A percentile compares a stretch with the other conserved stretches of the same genome.
These are phyloP conservation scores for Rhinogobio ventralis DNA, from an alignment of 2,797 vertebrate genomes.

Conservation along the genomic window DNA sequence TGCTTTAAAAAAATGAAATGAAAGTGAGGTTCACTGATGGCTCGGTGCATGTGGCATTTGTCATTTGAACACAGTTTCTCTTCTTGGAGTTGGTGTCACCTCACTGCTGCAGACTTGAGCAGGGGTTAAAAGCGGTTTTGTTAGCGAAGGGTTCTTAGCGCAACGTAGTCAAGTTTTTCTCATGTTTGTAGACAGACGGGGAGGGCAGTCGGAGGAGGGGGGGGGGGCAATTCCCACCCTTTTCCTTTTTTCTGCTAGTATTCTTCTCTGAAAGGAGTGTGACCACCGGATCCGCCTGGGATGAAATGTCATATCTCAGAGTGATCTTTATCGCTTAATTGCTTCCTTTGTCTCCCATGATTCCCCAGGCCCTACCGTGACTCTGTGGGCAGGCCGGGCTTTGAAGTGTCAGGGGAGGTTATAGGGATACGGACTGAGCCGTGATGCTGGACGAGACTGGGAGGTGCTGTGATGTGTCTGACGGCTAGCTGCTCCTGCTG, in stretches of 20 bases:
- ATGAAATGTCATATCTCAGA: slow-evolving; percentile 97
- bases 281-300: slow-evolving; percentile 89
- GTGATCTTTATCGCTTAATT: slow-evolving; percentile 97
- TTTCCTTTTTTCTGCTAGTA: slow-evolving; percentile 75
- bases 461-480: slow-evolving; percentile 54
- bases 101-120: slow-evolving; percentile 43
- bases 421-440: slow-evolving; percentile 73
- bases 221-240: slow-evolving; percentile 65
- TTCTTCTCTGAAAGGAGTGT: slow-evolving; percentile 88
- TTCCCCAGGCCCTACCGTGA: slow-evolving; percentile 89
- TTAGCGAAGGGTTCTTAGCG: slow-evolving; percentile 11
- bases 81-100: slow-evolving; percentile 65
- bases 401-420: slow-evolving; percentile 90
- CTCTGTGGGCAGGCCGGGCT: slow-evolving; percentile 87
- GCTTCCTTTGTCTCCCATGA: slow-evolving; percentile 91
- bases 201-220: slow-evolving; percentile 36
- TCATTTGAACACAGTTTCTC: slow-evolving; percentile 13
- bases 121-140: slow-evolving; percentile 49
- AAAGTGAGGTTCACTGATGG: slow-evolving; percentile 21
- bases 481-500: slow-evolving; percentile 65
- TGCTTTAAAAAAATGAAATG: slow-evolving; percentile 73
- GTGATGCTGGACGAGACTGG: slow-evolving; percentile 54
- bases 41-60: not conserved
- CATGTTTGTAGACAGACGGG: slow-evolving; percentile 68
- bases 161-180: slow-evolving; percentile 56